Base-by-base conservation (phyloP, 2,888 invertebrate species). In the Ichneumoninae sp. region DNA sequence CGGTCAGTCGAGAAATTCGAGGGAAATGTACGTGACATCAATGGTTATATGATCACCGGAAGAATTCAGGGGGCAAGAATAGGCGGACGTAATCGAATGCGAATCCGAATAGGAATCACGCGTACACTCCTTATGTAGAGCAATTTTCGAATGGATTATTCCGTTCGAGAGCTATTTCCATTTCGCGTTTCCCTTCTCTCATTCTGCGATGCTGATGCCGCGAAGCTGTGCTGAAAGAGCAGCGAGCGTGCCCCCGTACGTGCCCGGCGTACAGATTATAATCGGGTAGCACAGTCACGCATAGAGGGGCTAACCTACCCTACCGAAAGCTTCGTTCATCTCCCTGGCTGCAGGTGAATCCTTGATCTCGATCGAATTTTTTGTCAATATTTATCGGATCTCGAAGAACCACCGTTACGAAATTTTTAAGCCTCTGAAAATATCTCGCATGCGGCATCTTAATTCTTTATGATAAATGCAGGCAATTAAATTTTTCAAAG, bases 111-210 rank as follows among this genome's bases (percentile, higher is more conserved):
- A 63, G 74, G 54, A 76, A 76, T 76, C 52, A 63, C 78, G 83
- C 63, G 83, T 77, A 68, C 54, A 30, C 26, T 65, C 69, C 70
- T 78, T 83, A 83, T 33, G 63, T 54, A 33, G 74, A 40, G 78
- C 83, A 73, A 83, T 83, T 83, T 83, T 83, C 79, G 70, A 70
- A 83, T 79, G 79, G 78, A 83, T 83, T 83, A 65, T 79, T 70
- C 70, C 74, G 69, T 63, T 52, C 47, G 83, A 47, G 63, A 83
- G 83, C 83, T 79, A 83, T 83, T 83, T 83, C 70, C 78, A 83
- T 52, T 79, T 60, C 47, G 54, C 52, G 52, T 57, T 74, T 68
- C 26, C 16, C 22, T 22, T 52, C 63, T n/a, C 13, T 47, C 36
- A 36, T 57, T 71, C 40, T 13, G 44, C 36, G 50, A 70, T 63